Conservation (phyloP, 2,113 vertebrate genomes). For the Mustela lutreola region DNA sequence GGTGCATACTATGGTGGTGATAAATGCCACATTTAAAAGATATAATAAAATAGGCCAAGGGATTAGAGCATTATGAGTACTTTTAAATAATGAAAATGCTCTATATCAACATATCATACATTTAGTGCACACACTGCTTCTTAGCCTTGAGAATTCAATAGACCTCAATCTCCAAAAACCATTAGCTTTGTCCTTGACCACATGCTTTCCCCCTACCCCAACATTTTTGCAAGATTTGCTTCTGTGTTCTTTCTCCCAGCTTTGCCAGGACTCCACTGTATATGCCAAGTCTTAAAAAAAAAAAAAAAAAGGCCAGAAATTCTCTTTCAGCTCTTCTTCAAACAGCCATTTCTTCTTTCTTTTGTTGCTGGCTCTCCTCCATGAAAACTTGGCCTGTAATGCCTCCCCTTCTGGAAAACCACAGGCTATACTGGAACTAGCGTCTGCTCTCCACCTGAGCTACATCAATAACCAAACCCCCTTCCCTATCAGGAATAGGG, state of each 20-base stretch:
- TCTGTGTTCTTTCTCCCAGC: conserved; percentile 8
- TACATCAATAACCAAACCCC: conserved; percentile 50
- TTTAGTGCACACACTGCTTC: neutral
- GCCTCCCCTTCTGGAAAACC: conserved; percentile 60
- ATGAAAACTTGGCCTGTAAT: conserved; percentile 28
- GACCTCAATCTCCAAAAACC: neutral
- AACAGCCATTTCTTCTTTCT: conserved; percentile 33
- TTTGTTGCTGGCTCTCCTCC: conserved; percentile 64
- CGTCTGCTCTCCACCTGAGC: conserved; percentile 13
- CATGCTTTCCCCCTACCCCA: neutral
- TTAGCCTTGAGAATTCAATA: conserved; percentile 24
- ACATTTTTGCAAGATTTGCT: neutral
- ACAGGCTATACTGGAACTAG: neutral
- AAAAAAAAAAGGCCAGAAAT: neutral
- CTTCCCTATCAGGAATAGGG: neutral
- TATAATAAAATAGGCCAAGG: neutral
- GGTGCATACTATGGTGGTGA: neutral
- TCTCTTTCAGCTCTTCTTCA: conserved; percentile 18
- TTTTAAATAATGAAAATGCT: neutral
- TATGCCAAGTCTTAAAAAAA: conserved; percentile 45
- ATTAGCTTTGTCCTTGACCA: conserved; percentile 44
- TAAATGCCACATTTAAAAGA: neutral
- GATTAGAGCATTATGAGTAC: neutral
- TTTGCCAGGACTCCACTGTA: neutral
- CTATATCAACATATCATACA: neutral